A percentile compares a stretch with the other conserved stretches of the same genome.
These are phyloP conservation scores for Chlamydotis undulata DNA, from an alignment of 2,113 vertebrate species.

Conservation along the genomic window DNA sequence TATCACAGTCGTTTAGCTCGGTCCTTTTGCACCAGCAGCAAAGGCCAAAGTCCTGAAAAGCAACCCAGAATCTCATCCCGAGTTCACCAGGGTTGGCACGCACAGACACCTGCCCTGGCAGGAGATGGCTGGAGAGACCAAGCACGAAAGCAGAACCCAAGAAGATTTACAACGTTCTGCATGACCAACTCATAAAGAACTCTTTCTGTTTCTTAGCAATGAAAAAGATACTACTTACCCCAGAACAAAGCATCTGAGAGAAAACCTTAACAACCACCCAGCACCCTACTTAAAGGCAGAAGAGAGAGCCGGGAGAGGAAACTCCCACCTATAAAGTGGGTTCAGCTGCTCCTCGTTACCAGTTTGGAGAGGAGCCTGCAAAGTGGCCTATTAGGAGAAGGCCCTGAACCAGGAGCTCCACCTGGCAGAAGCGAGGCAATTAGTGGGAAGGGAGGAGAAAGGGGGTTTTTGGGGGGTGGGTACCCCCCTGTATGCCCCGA, in stretches of 20 bases:
- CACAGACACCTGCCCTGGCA: too few relatives aligned
- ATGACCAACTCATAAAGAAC: rapidly evolving
- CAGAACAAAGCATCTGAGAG: rapidly evolving
- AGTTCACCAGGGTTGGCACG: rapidly evolving
- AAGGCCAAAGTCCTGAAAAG: neutral
- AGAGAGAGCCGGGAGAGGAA: rapidly evolving
- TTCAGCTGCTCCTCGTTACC: neutral
- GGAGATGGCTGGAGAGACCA: rapidly evolving
- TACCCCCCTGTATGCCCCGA: rapidly evolving
- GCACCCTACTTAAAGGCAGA: rapidly evolving
- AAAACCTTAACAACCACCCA: rapidly evolving
- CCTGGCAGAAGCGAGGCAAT: neutral
- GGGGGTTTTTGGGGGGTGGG: too few relatives aligned
- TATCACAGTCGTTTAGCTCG: rapidly evolving
- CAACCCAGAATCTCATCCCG: rapidly evolving
- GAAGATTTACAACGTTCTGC: neutral
- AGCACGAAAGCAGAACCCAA: neutral
- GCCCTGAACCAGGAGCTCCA: neutral
- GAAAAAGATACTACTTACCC: neutral
- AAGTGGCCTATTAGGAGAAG: neutral
- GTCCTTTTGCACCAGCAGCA: neutral
- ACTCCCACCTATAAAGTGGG: rapidly evolving
- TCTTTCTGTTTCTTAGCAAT: rapidly evolving
- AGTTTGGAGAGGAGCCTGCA: neutral
- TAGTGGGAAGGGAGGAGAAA: too few relatives aligned